Percentiles rank a stretch among this genome's conserved stretches.
Evolutionary conservation across 1,140 invertebrate species (phyloP).

Genomic region (Parasteatoda tepidariorum): DNA sequence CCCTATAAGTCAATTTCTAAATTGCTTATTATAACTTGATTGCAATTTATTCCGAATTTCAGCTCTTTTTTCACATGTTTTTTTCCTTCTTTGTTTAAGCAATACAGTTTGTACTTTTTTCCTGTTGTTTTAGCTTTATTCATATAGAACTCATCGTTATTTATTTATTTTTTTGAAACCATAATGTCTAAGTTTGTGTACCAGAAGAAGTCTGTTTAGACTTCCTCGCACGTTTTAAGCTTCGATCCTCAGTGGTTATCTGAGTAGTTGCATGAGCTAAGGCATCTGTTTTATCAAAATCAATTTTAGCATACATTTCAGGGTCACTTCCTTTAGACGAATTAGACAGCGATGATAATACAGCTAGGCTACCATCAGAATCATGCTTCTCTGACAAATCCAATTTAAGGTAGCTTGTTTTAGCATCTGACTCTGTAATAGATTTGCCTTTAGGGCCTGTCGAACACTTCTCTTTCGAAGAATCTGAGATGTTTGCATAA

Average conservation of each 20-base stretch:
- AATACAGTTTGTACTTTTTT: too few relatives aligned
- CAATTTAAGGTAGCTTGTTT: conserved; percentile 25
- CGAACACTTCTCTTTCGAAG: conserved; percentile 8
- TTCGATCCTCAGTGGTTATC: neutral
- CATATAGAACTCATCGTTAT: too few relatives aligned
- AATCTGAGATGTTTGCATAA: conserved; percentile 32
- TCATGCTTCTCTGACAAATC: conserved; percentile 4
- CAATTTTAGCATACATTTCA: conserved; percentile 84
- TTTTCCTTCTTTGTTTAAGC: too few relatives aligned
- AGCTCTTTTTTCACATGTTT: too few relatives aligned
- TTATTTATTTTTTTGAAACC: too few relatives aligned
- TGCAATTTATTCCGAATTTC: too few relatives aligned
- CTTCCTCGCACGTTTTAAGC: neutral
- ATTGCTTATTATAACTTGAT: too few relatives aligned
- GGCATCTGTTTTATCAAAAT: conserved; percentile 92
- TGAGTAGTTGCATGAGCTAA: conserved; percentile 69
- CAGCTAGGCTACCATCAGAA: conserved; percentile 38
- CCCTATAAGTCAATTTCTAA: too few relatives aligned
- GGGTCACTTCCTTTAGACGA: conserved; percentile 32
- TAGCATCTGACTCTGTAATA: neutral
- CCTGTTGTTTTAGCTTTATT: too few relatives aligned
- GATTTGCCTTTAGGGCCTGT: neutral
- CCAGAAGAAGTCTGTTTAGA: neutral
- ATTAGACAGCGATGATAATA: conserved; percentile 17
- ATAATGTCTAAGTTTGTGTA: conserved; percentile 43